These are phyloP conservation scores for Megaustenia siamemsis DNA, from an alignment of 2,888 invertebrate genomes.

Conservation along the genomic window DNA sequence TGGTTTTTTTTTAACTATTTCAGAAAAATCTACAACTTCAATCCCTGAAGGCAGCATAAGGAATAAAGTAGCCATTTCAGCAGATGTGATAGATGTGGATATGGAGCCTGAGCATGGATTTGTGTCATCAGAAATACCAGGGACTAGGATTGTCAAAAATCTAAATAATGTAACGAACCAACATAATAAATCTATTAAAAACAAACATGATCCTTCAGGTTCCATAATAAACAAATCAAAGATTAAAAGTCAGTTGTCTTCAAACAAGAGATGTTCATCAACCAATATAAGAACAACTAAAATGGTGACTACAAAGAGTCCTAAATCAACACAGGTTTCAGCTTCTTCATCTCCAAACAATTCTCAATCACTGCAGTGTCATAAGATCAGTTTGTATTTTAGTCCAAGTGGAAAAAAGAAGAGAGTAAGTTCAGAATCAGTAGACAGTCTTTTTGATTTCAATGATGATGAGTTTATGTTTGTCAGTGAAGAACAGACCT, in stretches of 20 bases:
- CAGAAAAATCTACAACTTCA: not conserved
- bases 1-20: no score
- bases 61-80: not conserved
- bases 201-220: not conserved
- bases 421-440: conserved; percentile 31
- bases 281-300: not conserved
- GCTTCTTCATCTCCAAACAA: not conserved
- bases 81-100: conserved; percentile 46
- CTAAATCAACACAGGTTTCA: not conserved
- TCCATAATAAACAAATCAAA: not conserved
- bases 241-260: not conserved
- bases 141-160: not conserved
- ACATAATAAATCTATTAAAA: not conserved
- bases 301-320: not conserved
- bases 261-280: not conserved
- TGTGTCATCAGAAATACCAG: not conserved
- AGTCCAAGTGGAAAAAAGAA: not conserved
- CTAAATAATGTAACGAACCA: not conserved
- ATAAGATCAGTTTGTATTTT: conserved; percentile 21
- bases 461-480: conserved; percentile 32
- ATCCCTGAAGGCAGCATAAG: not conserved
- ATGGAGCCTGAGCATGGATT: conserved; percentile 4
- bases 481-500: not conserved
- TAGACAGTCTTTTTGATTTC: conserved; percentile 10
- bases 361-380: not conserved